Percentiles rank a stretch among this genome's conserved stretches.
Conservation (phyloP, 2,113 vertebrate genomes). For the Sapayoa aenigma region DNA sequence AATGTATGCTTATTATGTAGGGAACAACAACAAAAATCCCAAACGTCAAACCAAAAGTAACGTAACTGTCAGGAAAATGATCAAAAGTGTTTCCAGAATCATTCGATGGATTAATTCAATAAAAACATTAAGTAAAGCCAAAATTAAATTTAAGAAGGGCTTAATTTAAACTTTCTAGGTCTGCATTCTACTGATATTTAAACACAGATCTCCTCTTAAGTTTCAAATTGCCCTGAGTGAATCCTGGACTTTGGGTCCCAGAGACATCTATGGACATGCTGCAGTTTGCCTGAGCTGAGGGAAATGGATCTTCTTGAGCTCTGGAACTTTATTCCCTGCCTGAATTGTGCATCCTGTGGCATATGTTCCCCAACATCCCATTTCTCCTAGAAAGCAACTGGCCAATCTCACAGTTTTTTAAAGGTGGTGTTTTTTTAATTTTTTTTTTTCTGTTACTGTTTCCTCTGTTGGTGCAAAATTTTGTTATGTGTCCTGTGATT, state of each 20-base stretch:
- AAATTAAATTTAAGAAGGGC: not conserved
- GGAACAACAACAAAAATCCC: not conserved
- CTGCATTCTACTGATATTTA: not conserved
- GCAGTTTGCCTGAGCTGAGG: not conserved
- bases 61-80: not conserved
- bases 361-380: not conserved
- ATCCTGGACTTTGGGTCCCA: not conserved
- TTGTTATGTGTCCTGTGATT: not conserved
- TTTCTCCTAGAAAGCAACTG: not conserved
- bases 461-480: not conserved
- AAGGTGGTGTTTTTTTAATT: too few species aligned
- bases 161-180: not conserved
- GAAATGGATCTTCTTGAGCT: not conserved
- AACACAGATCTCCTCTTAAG: not conserved
- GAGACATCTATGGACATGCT: not conserved
- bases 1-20: not conserved
- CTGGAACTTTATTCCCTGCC: not conserved
- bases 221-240: not conserved
- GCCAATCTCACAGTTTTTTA: not conserved
- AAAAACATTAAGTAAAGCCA: not conserved
- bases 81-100: not conserved
- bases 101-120: not conserved
- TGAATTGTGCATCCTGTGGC: not conserved
- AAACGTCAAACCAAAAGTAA: not conserved
- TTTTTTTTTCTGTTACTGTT: not conserved